Conservation (phyloP, 2,797 vertebrate genomes). For the Distichodus sexfasciatus region DNA sequence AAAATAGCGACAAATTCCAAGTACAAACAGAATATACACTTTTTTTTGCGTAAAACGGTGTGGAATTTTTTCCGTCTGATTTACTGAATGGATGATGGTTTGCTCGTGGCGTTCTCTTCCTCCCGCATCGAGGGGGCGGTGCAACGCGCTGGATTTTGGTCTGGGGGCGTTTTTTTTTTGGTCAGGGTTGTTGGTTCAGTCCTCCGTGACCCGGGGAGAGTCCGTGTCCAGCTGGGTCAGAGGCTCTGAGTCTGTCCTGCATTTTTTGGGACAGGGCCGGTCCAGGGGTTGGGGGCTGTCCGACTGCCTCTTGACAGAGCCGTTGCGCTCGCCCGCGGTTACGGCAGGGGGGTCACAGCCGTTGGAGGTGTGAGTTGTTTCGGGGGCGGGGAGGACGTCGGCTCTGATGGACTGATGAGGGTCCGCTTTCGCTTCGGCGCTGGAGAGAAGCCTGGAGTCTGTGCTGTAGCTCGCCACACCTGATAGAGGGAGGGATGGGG, state of each 20-base stretch:
- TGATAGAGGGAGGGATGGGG: no score
- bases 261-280: slow-evolving; percentile 42
- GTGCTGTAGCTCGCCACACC: not conserved
- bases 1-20: slow-evolving; percentile 50
- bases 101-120: not conserved
- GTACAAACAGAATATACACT: slow-evolving; percentile 44
- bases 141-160: no score
- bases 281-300: slow-evolving; percentile 33
- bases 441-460: slow-evolving; percentile 7
- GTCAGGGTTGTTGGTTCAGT: slow-evolving; percentile 31
- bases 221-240: slow-evolving; percentile 16
- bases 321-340: slow-evolving; percentile 36
- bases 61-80: not conserved
- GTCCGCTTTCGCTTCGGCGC: slow-evolving; percentile 8
- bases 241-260: slow-evolving; percentile 41
- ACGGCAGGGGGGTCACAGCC: slow-evolving; percentile 27
- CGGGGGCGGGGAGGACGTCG: no score
- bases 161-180: no score
- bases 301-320: slow-evolving; percentile 4
- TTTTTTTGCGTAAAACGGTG: slow-evolving; percentile 41
- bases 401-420: slow-evolving; percentile 1
- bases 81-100: not conserved
- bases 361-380: slow-evolving; percentile 25
- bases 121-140: no score
- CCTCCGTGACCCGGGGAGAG: slow-evolving; percentile 21